A percentile compares a stretch with the other conserved stretches of the same genome.
phyloP scores from a whole-genome alignment of 2,113 vertebrate genomes.

The Melanotaenia duboulayi region DNA sequence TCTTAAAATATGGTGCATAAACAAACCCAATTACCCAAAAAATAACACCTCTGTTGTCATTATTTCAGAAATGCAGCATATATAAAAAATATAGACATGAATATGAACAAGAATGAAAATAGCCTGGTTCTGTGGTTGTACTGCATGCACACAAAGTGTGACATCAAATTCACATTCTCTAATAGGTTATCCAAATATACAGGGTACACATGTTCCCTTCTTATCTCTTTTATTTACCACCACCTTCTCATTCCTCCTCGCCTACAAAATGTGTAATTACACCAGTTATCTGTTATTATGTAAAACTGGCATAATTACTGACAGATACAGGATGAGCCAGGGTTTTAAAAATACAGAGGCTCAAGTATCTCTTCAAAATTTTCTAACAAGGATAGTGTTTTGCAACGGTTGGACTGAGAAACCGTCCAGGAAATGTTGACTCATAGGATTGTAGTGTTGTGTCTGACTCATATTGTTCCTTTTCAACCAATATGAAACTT shows the following conservation, averaged over 20 bases:
- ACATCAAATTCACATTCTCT: not conserved
- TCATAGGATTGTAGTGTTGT: conserved; percentile 34
- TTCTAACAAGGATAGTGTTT: conserved; percentile 6
- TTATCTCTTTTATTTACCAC: not conserved
- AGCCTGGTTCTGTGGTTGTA: not conserved
- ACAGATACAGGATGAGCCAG: conserved; percentile 1
- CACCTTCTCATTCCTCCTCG: conserved; percentile 35
- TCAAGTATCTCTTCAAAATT: conserved; percentile 1
- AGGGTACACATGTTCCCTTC: conserved; percentile 40
- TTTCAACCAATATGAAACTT: conserved; percentile 44
- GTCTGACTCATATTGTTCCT: conserved; percentile 39
- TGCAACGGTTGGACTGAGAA: conserved; percentile 6
- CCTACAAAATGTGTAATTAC: not conserved
- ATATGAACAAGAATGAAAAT: not conserved
- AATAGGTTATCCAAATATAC: conserved; percentile 53
- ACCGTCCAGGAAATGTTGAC: conserved; percentile 59
- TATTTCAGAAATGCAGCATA: no score
- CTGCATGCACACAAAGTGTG: not conserved
- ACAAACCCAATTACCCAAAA: no score
- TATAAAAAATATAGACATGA: not conserved
- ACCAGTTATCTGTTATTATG: not conserved
- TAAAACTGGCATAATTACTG: not conserved
- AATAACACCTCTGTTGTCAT: no score
- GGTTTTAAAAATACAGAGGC: not conserved
- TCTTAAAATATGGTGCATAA: no score